These are phyloP conservation scores for Panagrolaimus sp. DNA, from an alignment of 1,140 invertebrate genomes.

Conservation along the genomic window DNA sequence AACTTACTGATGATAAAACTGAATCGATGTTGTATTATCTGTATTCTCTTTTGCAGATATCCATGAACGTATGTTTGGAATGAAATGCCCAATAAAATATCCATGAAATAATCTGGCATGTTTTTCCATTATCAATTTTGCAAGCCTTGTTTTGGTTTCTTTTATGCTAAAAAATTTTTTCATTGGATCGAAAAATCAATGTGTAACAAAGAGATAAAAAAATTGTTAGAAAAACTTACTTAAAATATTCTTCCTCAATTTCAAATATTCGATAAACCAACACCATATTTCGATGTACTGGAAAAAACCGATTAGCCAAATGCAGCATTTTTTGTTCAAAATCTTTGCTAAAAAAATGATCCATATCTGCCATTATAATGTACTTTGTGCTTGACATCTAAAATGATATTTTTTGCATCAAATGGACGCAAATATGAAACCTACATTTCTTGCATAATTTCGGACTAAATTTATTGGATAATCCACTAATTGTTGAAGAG, in stretches of 20 bases:
- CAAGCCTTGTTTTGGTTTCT: not conserved
- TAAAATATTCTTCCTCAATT: not conserved
- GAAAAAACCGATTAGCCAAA: slow-evolving; percentile 9
- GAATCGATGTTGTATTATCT: not conserved
- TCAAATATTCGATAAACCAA: slow-evolving; percentile 27
- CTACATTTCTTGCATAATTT: slow-evolving; percentile 1
- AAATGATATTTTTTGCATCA: not conserved
- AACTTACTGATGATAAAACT: not conserved
- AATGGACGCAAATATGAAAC: not conserved
- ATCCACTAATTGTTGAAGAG: not conserved
- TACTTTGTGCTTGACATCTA: slow-evolving; percentile 4
- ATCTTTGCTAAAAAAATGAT: slow-evolving; percentile 21
- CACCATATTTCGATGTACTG: slow-evolving; percentile 11
- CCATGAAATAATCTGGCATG: slow-evolving; percentile 23
- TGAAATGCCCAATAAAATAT: not conserved
- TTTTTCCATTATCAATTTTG: not conserved
- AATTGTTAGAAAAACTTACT: too few relatives aligned
- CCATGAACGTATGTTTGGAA: not conserved
- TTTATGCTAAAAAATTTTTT: slow-evolving; percentile 10
- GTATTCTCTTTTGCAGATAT: not conserved
- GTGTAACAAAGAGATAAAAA: too few relatives aligned
- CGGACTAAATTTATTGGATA: not conserved
- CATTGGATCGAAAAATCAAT: too few relatives aligned
- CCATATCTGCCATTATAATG: slow-evolving; percentile 24
- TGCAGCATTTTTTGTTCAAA: slow-evolving; percentile 19